These are phyloP conservation scores for Colius striatus DNA, from an alignment of 2,113 vertebrate species.

Conservation along the genomic window DNA sequence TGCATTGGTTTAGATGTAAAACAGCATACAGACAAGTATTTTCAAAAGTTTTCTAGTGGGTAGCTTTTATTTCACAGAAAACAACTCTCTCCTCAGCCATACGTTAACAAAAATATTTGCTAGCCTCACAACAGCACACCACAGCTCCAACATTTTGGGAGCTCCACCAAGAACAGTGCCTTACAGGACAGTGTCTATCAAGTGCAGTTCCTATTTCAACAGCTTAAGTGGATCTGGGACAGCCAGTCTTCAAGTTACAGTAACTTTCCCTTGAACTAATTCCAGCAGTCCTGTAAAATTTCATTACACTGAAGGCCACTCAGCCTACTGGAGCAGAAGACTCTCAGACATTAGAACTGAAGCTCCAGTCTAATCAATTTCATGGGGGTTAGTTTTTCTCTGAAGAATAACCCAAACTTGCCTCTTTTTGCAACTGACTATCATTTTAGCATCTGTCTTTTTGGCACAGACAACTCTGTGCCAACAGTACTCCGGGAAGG, in stretches of 20 bases:
- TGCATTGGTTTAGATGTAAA: neutral
- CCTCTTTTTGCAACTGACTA: neutral
- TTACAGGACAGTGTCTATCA: neutral
- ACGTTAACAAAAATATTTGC: neutral
- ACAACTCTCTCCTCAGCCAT: neutral
- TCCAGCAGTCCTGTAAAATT: neutral
- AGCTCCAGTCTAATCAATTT: neutral
- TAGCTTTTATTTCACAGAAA: neutral
- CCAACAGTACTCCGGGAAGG: neutral
- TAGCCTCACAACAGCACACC: neutral
- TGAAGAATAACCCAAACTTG: neutral
- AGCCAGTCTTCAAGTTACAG: neutral
- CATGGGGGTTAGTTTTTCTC: neutral
- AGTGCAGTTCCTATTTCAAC: neutral
- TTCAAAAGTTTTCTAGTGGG: neutral
- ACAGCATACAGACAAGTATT: neutral
- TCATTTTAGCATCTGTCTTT: neutral
- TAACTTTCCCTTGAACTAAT: conserved; percentile 19
- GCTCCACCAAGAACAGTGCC: neutral
- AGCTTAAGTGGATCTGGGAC: neutral
- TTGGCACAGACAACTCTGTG: neutral
- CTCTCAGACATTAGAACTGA: neutral
- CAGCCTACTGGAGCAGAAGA: neutral
- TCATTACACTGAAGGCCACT: neutral
- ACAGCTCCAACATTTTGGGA: neutral